A percentile compares a stretch with the other conserved stretches of the same genome.
These are phyloP conservation scores for Lepas anatifera DNA, from an alignment of 2,888 invertebrate genomes.

Conservation along the genomic window DNA sequence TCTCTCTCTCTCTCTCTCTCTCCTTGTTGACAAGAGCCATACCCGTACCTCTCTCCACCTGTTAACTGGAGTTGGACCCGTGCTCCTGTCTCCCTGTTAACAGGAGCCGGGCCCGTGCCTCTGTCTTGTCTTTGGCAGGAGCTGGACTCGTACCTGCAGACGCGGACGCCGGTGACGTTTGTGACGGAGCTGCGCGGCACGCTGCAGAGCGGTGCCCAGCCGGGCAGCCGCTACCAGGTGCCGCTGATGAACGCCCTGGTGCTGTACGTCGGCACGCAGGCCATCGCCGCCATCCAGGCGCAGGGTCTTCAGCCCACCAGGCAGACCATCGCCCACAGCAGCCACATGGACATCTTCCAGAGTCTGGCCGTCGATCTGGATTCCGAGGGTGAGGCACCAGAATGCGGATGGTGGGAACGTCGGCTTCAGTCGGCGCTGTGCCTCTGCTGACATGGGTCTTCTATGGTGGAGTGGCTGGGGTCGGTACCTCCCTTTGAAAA, in stretches of 20 bases:
- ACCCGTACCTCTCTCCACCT: too few relatives aligned
- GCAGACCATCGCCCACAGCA: constrained; percentile 95
- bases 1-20: too few relatives aligned
- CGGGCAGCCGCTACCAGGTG: constrained; percentile 87
- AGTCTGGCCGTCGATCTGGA: constrained; percentile 96
- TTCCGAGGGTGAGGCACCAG: constrained; percentile 73
- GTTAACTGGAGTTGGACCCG: too few relatives aligned
- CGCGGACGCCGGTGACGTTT: constrained; percentile 88
- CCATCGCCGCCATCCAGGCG: constrained; percentile 77
- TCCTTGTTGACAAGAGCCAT: too few relatives aligned
- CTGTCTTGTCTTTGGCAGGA: constrained; percentile 40
- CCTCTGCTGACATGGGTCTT: too few relatives aligned
- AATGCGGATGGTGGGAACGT: too few relatives aligned
- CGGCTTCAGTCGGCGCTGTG: too few relatives aligned
- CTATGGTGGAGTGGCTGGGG: too few relatives aligned
- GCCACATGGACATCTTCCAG: constrained; percentile 99
- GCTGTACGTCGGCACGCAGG: constrained; percentile 93
- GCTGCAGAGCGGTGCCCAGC: constrained; percentile 61
- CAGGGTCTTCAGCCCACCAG: constrained; percentile 89
- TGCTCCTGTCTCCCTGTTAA: too few relatives aligned
- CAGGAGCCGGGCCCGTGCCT: background rate
- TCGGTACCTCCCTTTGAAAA: too few relatives aligned
- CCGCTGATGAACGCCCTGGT: constrained; percentile 94
- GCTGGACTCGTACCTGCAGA: constrained; percentile 90
- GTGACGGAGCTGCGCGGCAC: constrained; percentile 81